Percentiles rank a stretch among this genome's conserved stretches.
Evolutionary conservation across 2,888 invertebrate genomes (phyloP).

Genomic region (Globia sparganii): DNA sequence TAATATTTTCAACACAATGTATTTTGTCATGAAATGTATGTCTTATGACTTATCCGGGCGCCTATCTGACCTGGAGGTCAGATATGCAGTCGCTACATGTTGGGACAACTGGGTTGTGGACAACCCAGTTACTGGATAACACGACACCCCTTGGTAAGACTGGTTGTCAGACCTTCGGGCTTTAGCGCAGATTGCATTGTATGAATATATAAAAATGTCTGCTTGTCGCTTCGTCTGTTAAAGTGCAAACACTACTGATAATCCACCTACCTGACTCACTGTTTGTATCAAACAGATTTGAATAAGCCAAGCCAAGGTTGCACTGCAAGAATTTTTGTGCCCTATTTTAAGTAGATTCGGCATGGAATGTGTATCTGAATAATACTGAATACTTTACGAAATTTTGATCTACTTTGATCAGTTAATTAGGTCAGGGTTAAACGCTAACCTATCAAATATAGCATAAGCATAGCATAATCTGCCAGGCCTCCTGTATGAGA

Average conservation of each 20-base stretch:
- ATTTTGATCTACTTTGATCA: background rate
- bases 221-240: background rate
- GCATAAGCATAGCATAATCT: too few species aligned
- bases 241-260: slow-evolving; percentile 1
- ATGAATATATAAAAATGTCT: background rate
- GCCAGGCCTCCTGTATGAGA: background rate
- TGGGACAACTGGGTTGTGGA: too few species aligned
- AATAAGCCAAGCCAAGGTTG: slow-evolving; percentile 14
- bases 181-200: background rate
- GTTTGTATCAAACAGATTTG: slow-evolving; percentile 1
- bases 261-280: slow-evolving; percentile 30
- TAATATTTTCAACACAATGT: too few species aligned
- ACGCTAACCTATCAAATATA: background rate
- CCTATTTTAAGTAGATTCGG: background rate
- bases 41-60: too few species aligned
- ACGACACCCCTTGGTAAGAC: background rate
- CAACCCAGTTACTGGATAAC: background rate
- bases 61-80: too few species aligned
- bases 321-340: background rate
- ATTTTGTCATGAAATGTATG: too few species aligned
- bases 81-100: too few species aligned
- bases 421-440: background rate
- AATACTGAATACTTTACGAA: background rate
- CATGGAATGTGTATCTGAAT: background rate
- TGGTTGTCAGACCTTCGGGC: background rate